Conservation (phyloP, 2,888 invertebrate genomes). For the Adelognathus sp. region DNA sequence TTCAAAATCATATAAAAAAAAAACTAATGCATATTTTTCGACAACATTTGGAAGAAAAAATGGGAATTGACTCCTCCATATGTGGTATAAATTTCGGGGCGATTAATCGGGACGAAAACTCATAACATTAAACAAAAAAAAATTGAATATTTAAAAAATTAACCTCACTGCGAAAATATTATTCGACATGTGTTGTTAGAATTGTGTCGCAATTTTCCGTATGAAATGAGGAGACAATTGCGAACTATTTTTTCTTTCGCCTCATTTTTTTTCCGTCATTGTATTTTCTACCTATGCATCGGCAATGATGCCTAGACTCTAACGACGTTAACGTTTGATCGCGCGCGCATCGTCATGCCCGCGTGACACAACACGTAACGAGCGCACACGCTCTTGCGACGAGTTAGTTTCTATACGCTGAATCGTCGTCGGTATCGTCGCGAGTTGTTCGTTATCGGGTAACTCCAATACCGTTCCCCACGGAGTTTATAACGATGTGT, state of each 20-base stretch:
- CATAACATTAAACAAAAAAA: no score
- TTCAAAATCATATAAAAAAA: no score
- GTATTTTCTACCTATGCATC: background rate
- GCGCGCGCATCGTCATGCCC: background rate
- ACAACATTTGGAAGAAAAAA: no score
- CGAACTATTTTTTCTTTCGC: background rate
- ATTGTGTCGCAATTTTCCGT: background rate
- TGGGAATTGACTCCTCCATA: no score
- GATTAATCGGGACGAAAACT: no score
- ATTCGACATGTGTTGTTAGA: no score
- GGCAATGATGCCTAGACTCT: background rate
- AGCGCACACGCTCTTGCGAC: background rate
- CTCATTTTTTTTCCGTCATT: background rate
- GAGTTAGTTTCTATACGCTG: background rate
- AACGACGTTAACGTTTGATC: background rate
- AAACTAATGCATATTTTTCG: no score
- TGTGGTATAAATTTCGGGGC: no score
- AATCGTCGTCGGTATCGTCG: background rate
- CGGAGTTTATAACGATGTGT: conserved; percentile 27
- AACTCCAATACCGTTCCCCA: conserved; percentile 16
- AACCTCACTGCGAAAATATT: no score
- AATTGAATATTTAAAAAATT: no score
- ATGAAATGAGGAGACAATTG: no score
- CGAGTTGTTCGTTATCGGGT: background rate
- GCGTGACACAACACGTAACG: background rate